Evolutionary conservation across 2,113 vertebrate genomes (phyloP).

Genomic region (Engraulis encrasicolus): DNA sequence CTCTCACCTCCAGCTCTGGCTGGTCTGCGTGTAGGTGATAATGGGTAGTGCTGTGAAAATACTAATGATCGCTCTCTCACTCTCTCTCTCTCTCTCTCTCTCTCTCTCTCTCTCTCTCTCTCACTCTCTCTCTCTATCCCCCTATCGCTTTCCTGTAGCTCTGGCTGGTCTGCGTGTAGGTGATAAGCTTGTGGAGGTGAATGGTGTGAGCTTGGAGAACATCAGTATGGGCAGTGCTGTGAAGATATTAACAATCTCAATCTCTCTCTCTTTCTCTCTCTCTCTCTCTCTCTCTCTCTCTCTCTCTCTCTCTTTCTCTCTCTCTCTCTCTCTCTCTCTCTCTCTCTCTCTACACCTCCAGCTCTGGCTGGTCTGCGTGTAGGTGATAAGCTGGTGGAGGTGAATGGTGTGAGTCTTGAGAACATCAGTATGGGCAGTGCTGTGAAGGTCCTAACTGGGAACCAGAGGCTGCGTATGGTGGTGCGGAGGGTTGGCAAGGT

Average conservation of each 20-base stretch:
- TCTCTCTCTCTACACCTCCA: too few relatives aligned
- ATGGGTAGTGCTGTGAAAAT: conserved; percentile 95
- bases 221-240: conserved; percentile 79
- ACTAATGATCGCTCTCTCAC: conserved; percentile 62
- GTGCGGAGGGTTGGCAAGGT: conserved; percentile 91
- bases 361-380: conserved; percentile 80
- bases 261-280: too few relatives aligned
- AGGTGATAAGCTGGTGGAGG: conserved; percentile 92
- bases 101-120: too few relatives aligned
- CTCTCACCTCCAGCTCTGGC: too few relatives aligned
- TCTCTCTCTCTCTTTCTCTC: too few relatives aligned
- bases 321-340: too few relatives aligned
- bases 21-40: too few relatives aligned
- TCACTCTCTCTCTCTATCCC: too few relatives aligned
- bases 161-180: conserved; percentile 85
- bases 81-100: too few relatives aligned
- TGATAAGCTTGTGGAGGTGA: conserved; percentile 93
- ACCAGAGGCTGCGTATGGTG: conserved; percentile 90
- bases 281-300: too few relatives aligned
- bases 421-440: conserved; percentile 80
- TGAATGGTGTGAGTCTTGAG: conserved; percentile 91
- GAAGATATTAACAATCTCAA: conserved; percentile 81
- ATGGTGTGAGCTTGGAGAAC: conserved; percentile 90
- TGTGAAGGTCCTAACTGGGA: conserved; percentile 88
- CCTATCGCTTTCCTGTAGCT: too few relatives aligned